Percentiles rank a stretch among this genome's conserved stretches.
These are phyloP conservation scores for Agonopterix subpropinquella DNA, from an alignment of 2,888 invertebrate species.

Conservation along the genomic window DNA sequence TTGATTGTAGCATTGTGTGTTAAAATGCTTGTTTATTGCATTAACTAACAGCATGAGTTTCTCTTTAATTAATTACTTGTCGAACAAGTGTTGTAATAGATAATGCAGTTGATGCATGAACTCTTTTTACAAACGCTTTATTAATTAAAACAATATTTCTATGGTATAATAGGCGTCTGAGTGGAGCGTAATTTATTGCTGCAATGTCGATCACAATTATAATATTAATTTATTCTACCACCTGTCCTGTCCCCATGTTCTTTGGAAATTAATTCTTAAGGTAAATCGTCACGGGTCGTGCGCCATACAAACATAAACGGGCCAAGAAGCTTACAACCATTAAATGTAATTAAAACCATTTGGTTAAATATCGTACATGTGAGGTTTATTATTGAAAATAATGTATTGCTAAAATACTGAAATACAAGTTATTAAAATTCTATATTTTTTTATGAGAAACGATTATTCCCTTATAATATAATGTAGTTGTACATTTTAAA, in stretches of 20 bases:
- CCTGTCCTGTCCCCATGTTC: constrained; percentile 24
- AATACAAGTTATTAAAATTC: no score
- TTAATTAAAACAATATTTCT: constrained; percentile 21
- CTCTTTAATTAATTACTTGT: constrained; percentile 28
- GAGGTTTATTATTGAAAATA: no score
- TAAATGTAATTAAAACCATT: no score
- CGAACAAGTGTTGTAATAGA: constrained; percentile 13
- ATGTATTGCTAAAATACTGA: no score
- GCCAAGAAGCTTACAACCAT: no score
- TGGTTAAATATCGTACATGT: no score
- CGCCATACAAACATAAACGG: no score
- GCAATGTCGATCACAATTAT: constrained; percentile 13
- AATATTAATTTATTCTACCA: constrained; percentile 37
- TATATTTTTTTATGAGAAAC: no score
- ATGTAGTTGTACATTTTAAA: no score
- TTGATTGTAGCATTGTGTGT: constrained; percentile 27
- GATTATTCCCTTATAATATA: no score
- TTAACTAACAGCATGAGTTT: constrained; percentile 32
- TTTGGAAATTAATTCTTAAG: no score
- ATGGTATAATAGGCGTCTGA: constrained; percentile 20
- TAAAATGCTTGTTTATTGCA: constrained; percentile 32
- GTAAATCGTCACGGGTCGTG: no score
- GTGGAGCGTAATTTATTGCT: constrained; percentile 13
- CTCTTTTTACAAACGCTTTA: not conserved
- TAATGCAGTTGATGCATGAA: constrained; percentile 15